phyloP scores from a whole-genome alignment of 2,797 vertebrate species.

The Brotula barbata region DNA sequence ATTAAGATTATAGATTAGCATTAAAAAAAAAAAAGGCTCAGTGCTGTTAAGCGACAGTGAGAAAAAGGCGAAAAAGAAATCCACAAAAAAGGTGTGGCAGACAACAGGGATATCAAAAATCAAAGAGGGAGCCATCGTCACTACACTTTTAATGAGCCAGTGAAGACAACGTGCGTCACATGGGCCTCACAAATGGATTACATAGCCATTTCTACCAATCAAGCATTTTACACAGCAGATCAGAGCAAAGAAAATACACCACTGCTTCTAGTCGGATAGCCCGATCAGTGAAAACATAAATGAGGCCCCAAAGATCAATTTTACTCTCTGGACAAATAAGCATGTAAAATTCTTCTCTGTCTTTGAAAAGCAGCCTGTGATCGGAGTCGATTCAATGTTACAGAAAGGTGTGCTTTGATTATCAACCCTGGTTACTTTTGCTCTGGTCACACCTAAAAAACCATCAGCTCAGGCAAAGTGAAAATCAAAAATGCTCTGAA shows the following conservation, averaged over 20 bases:
- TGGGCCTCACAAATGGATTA: no score
- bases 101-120: not conserved
- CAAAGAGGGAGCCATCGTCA: slow-evolving; percentile 12
- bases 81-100: not conserved
- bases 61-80: not conserved
- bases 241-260: slow-evolving; percentile 3
- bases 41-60: not conserved
- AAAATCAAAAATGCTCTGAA: not conserved
- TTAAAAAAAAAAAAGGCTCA: no score
- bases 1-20: no score
- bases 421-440: not conserved
- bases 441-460: not conserved
- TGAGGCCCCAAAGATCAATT: not conserved
- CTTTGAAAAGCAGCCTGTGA: not conserved
- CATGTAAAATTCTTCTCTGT: not conserved
- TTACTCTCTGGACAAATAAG: no score
- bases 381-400: slow-evolving; percentile 7
- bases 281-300: not conserved
- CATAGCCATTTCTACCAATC: slow-evolving; percentile 5
- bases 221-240: not conserved
- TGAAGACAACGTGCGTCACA: no score
- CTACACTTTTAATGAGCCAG: no score
- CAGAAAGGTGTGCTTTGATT: not conserved
- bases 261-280: not conserved
- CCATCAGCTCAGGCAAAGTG: no score